Percentiles rank a stretch among this genome's conserved stretches.
Evolutionary conservation across 2,113 vertebrate species (phyloP).

Genomic region (Scortum barcoo): DNA sequence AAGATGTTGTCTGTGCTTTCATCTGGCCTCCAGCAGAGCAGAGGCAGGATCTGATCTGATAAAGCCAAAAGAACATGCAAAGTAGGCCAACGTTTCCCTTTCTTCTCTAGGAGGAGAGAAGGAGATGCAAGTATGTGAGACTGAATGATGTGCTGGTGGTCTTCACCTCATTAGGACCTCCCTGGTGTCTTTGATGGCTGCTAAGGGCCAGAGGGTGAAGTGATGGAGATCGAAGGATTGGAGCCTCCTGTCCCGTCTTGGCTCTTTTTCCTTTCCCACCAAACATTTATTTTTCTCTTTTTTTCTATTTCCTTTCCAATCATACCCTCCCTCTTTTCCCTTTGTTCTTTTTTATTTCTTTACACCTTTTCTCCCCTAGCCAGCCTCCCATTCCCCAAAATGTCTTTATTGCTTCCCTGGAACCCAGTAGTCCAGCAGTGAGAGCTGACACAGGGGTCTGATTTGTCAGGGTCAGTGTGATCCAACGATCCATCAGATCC

Average conservation of each 20-base stretch:
- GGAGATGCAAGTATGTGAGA: conserved; percentile 36
- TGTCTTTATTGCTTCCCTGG: conserved; percentile 33
- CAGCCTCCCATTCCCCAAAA: background rate
- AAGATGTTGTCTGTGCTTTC: conserved; percentile 50
- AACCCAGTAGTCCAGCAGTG: conserved; percentile 50
- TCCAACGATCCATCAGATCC: conserved; percentile 77
- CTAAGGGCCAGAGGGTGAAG: conserved; percentile 38
- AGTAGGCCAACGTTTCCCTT: conserved; percentile 13
- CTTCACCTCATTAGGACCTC: conserved; percentile 65
- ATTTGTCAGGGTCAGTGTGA: conserved; percentile 79
- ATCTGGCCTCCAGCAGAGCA: conserved; percentile 58
- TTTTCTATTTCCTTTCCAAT: background rate
- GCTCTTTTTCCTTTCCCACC: conserved; percentile 6
- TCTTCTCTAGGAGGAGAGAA: conserved; percentile 33
- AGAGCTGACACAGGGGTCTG: conserved; percentile 67
- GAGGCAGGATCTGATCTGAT: conserved; percentile 52
- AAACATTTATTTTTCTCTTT: conserved; percentile 4
- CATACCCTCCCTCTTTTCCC: background rate
- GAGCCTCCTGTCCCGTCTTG: background rate
- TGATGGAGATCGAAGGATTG: conserved; percentile 37
- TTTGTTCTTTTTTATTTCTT: background rate
- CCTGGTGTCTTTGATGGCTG: conserved; percentile 62
- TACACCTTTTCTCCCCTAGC: background rate
- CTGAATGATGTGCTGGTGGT: conserved; percentile 58
- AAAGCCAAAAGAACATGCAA: conserved; percentile 40